Conservation (phyloP, 1,140 invertebrate species). For the Stegodyphus dumicola region DNA sequence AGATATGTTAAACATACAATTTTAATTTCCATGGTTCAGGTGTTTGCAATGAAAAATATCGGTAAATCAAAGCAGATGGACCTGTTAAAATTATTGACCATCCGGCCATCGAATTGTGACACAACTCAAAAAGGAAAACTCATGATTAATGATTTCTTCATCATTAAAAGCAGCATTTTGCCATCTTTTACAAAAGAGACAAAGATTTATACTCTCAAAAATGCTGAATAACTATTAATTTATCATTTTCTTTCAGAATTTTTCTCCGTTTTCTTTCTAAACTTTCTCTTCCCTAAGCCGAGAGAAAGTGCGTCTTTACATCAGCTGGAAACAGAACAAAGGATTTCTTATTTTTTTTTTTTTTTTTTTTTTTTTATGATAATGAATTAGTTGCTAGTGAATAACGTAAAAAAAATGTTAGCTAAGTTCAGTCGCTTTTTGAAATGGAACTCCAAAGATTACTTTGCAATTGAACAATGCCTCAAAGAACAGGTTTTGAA, state of each 20-base stretch:
- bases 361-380: neutral
- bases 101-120: neutral
- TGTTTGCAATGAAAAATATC: too few species aligned
- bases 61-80: too few species aligned
- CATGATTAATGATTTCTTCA: conserved; percentile 10
- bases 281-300: neutral
- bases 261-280: neutral
- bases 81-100: neutral
- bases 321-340: neutral
- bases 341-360: neutral
- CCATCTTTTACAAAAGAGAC: neutral
- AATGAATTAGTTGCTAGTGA: conserved; percentile 1
- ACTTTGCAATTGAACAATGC: neutral
- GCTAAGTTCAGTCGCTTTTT: neutral
- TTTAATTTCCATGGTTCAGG: too few species aligned
- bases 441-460: neutral
- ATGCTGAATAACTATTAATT: conserved; percentile 9
- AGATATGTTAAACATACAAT: too few species aligned
- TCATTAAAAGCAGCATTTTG: conserved; percentile 13
- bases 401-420: conserved; percentile 4
- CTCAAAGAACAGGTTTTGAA: neutral
- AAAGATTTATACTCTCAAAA: conserved; percentile 10
- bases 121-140: neutral
- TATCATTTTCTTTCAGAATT: neutral
- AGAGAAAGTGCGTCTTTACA: neutral